These are phyloP conservation scores for Adela reaumurella DNA, from an alignment of 2,888 invertebrate genomes.

Conservation along the genomic window DNA sequence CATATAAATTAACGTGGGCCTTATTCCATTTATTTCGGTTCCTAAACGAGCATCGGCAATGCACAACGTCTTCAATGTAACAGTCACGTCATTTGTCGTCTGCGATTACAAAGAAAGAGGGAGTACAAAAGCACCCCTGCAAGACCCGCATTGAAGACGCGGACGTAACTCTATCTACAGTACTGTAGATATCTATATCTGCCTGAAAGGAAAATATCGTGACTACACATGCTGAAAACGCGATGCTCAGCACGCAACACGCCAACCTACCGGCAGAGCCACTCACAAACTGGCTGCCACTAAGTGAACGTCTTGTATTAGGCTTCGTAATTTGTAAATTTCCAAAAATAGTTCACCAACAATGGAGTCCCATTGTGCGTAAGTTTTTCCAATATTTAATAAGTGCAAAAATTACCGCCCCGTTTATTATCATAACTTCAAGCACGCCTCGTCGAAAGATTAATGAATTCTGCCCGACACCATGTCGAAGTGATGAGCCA, in stretches of 20 bases:
- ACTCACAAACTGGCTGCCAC: too few species aligned
- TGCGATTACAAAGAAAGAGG: neutral
- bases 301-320: too few species aligned
- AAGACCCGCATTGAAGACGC: constrained; percentile 21
- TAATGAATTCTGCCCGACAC: constrained; percentile 5
- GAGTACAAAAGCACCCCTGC: constrained; percentile 15
- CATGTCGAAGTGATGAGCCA: neutral
- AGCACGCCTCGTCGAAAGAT: constrained; percentile 4
- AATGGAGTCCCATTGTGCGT: neutral
- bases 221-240: constrained; percentile 38
- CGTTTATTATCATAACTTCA: too few species aligned
- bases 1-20: too few species aligned
- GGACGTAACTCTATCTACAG: too few species aligned
- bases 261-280: constrained; percentile 25
- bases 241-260: constrained; percentile 41
- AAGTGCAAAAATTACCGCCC: too few species aligned
- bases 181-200: too few species aligned
- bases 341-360: neutral
- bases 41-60: too few species aligned
- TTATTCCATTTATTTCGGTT: too few species aligned
- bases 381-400: too few species aligned
- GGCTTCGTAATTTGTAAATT: too few species aligned
- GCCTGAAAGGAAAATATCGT: constrained; percentile 32
- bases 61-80: neutral
- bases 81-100: neutral